phyloP scores from a whole-genome alignment of 2,888 invertebrate genomes.

The Scaptomyza flava region DNA sequence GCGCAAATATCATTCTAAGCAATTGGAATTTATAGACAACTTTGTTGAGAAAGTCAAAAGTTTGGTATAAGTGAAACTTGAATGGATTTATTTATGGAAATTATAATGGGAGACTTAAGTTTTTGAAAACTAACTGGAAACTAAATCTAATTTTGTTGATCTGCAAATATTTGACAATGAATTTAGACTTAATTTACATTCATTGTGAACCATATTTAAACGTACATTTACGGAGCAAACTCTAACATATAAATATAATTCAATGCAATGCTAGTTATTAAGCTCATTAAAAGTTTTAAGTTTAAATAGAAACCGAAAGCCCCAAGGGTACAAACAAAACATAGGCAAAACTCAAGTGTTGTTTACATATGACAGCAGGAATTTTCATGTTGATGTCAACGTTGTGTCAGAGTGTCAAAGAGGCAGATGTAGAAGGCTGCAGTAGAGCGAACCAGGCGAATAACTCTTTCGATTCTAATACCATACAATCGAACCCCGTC shows the following conservation, averaged over 20 bases:
- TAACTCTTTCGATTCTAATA: slow-evolving; percentile 81
- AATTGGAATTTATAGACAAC: slow-evolving; percentile 87
- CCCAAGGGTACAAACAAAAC: slow-evolving; percentile 2
- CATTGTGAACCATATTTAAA: neutral
- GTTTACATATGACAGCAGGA: slow-evolving; percentile 76
- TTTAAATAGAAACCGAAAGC: slow-evolving; percentile 24
- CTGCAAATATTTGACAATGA: neutral
- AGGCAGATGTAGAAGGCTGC: neutral
- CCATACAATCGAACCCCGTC: slow-evolving; percentile 68
- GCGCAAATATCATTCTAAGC: slow-evolving; percentile 88
- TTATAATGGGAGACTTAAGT: no score
- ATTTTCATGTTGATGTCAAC: slow-evolving; percentile 63
- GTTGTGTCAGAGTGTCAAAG: slow-evolving; percentile 27
- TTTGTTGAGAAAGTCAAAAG: slow-evolving; percentile 84
- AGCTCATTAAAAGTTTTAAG: slow-evolving; percentile 51
- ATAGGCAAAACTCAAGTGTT: slow-evolving; percentile 48
- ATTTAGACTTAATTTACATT: neutral
- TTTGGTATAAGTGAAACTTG: neutral
- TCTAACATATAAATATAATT: neutral
- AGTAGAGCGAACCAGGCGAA: slow-evolving; percentile 26
- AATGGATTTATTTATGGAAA: neutral
- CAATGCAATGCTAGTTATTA: slow-evolving; percentile 16
- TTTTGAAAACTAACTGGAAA: no score
- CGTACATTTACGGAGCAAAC: neutral
- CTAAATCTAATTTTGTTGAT: neutral